phyloP scores from a whole-genome alignment of 2,113 vertebrate genomes.

The Channa maculata region DNA sequence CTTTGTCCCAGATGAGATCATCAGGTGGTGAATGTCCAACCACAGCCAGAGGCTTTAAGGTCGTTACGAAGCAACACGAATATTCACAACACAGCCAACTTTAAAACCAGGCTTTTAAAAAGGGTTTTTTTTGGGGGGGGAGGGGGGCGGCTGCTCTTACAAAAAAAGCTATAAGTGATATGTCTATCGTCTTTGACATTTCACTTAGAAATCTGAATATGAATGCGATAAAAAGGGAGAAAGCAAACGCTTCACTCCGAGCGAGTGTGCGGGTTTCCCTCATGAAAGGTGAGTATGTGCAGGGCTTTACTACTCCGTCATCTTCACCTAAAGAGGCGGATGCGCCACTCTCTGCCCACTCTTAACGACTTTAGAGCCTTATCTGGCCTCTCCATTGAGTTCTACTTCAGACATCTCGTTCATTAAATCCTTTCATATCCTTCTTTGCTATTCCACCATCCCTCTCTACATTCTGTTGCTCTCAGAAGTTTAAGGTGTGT shows the following conservation, averaged over 20 bases:
- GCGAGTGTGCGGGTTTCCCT: slow-evolving; percentile 27
- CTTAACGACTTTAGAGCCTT: slow-evolving; percentile 61
- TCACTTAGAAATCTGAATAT: slow-evolving; percentile 65
- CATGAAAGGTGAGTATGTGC: slow-evolving; percentile 44
- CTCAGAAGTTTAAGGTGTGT: slow-evolving; percentile 68
- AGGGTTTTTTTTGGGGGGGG: neutral
- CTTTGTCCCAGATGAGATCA: slow-evolving; percentile 27
- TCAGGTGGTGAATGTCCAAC: slow-evolving; percentile 7
- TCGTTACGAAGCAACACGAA: neutral
- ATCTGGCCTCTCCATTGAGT: slow-evolving; percentile 67
- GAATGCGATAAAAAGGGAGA: slow-evolving; percentile 48
- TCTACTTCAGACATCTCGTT: slow-evolving; percentile 68
- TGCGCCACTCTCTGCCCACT: slow-evolving; percentile 50
- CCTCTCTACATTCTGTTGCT: slow-evolving; percentile 40
- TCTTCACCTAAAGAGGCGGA: slow-evolving; percentile 51
- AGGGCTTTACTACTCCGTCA: slow-evolving; percentile 15
- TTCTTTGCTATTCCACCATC: slow-evolving; percentile 26
- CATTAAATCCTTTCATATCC: slow-evolving; percentile 75
- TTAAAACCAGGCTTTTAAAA: slow-evolving; percentile 23
- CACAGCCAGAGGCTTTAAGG: neutral
- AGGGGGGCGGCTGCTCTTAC: neutral
- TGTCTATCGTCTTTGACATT: slow-evolving; percentile 63
- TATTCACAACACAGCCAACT: neutral
- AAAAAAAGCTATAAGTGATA: slow-evolving; percentile 45
- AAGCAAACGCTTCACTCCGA: slow-evolving; percentile 8